Evolutionary conservation across 2,888 invertebrate genomes (phyloP), one percentile per base, ranked within the genome.

Genomic region (Agriopis marginaria): DNA sequence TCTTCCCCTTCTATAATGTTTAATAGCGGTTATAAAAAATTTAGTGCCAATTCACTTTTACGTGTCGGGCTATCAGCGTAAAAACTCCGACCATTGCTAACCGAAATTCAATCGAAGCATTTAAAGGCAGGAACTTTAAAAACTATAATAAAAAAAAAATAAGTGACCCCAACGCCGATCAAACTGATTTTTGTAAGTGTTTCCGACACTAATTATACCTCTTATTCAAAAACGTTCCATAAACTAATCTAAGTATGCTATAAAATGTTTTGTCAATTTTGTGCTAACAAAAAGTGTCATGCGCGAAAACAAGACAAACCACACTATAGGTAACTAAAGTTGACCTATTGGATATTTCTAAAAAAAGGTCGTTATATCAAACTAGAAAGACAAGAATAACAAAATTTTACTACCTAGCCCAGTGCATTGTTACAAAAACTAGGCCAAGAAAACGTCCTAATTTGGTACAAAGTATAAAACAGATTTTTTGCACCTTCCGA

Each of bases 21-120:
- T 63, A n/a, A 60, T 50, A 60, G 64, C 32, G 55, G 63, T 49
- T 63, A 59, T 68, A 64, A 68, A 68, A 39, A 63, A 56, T 68
- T 68, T 32, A 68, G 64, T 64, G 60, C 60, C 64, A 64, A 68
- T 68, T 50, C 63, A 40, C 10, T 68, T 68, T 68, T 68, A 64
- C 54, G 64, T 51, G 54, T 54, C 54, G 55, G n/a, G 64, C 64
- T 64, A 64, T 64, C 68, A 60, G 63, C 63, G 68, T 63, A 63
- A 68, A 68, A 68, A 42, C 54, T 59, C 63, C 23, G 40, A 45
- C 49, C 47, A 39, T 40, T 32, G 40, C 63, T 59, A 49, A 68
- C 60, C 59, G 49, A 58, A 47, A 63, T 40, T 63, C 60, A 60
- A 60, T 68, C 63, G 68, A 49, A 32, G 49, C n/a, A 39, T 63